These are phyloP conservation scores for Ditylenchus weischeri DNA, from an alignment of 2,888 invertebrate species.

Conservation along the genomic window DNA sequence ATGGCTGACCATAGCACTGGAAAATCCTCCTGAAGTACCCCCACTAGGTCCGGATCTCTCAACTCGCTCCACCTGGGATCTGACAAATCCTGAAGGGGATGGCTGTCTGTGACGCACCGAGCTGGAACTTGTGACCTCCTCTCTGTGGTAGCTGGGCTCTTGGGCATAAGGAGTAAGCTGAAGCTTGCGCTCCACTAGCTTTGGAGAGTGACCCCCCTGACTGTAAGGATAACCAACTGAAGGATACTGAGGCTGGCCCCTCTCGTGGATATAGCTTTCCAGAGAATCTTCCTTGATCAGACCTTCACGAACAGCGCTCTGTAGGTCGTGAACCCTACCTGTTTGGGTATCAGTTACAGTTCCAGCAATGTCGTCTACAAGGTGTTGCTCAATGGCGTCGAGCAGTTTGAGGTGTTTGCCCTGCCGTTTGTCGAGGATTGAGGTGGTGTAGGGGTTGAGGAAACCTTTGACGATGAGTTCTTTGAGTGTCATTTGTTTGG, in stretches of 20 bases:
- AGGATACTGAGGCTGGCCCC: background rate
- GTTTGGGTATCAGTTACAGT: constrained; percentile 61
- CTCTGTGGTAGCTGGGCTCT: constrained; percentile 27
- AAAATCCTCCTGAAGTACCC: background rate
- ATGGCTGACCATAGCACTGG: background rate
- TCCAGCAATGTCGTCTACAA: constrained; percentile 60
- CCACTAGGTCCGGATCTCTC: background rate
- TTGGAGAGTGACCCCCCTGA: constrained; percentile 24
- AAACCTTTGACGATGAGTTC: constrained; percentile 65
- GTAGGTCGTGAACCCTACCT: constrained; percentile 59
- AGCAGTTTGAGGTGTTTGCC: constrained; percentile 59
- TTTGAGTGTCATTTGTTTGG: constrained; percentile 69
- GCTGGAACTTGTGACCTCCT: background rate
- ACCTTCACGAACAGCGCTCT: constrained; percentile 58
- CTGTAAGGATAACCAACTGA: background rate
- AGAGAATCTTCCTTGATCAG: constrained; percentile 53
- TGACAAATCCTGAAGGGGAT: background rate
- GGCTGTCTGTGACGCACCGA: constrained; percentile 8
- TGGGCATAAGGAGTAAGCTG: constrained; percentile 53
- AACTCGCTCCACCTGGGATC: constrained; percentile 13
- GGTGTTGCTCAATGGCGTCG: constrained; percentile 60
- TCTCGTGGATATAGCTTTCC: constrained; percentile 10
- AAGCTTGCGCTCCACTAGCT: constrained; percentile 51
- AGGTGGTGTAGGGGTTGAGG: constrained; percentile 58
- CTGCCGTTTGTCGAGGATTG: constrained; percentile 50